phyloP scores from a whole-genome alignment of 2,113 vertebrate genomes.

The Gymnogyps californianus region DNA sequence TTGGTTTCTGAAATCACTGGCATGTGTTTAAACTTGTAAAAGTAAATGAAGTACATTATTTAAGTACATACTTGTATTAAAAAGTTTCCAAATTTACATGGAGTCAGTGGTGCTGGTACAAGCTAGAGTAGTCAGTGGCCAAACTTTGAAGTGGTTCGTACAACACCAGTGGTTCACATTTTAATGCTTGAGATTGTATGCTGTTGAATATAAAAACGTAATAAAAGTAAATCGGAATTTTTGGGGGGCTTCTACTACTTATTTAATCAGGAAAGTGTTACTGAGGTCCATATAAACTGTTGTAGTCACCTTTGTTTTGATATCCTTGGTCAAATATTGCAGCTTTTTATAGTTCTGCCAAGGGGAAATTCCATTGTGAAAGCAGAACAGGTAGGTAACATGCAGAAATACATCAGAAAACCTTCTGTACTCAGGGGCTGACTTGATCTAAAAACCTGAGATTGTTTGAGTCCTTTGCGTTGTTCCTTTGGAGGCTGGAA shows the following conservation, averaged over 20 bases:
- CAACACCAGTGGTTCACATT: neutral
- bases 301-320: constrained; percentile 3
- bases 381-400: neutral
- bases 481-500: neutral
- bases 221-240: neutral
- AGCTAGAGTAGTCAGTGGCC: neutral
- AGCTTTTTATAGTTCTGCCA: neutral
- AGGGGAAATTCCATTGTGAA: neutral
- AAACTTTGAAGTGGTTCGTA: neutral
- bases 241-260: neutral
- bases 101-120: neutral
- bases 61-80: constrained; percentile 5
- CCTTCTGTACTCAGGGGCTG: neutral
- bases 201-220: neutral
- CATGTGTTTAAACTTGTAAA: constrained; percentile 18
- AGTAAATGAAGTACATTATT: constrained; percentile 38
- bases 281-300: neutral
- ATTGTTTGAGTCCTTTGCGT: neutral
- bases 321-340: neutral
- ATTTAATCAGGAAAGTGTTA: neutral
- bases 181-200: neutral
- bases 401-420: neutral
- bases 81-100: neutral
- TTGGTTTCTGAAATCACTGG: constrained; percentile 39
- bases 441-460: neutral